Evolutionary conservation across 1,140 invertebrate species (phyloP).

Genomic region (Drosophila elegans): DNA sequence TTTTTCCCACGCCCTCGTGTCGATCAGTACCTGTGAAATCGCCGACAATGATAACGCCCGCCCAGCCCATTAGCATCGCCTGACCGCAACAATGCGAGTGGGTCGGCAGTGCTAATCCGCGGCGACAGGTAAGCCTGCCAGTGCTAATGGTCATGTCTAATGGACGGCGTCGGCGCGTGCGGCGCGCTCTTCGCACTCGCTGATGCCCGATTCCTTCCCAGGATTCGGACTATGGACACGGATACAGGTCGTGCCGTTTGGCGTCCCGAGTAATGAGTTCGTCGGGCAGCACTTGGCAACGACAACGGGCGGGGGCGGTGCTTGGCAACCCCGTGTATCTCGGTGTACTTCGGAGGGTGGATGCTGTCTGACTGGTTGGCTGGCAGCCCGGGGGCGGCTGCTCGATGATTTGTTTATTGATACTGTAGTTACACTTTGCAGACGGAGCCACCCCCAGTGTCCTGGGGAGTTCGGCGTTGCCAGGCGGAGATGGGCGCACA

Average conservation of each 20-base stretch:
- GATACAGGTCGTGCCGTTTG: constrained; percentile 44
- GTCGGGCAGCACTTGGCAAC: constrained; percentile 62
- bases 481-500: constrained; percentile 45
- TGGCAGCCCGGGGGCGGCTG: constrained; percentile 31
- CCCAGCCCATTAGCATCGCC: constrained; percentile 43
- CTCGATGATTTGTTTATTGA: constrained; percentile 70
- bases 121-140: constrained; percentile 72
- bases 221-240: constrained; percentile 12
- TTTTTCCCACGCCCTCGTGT: constrained; percentile 14
- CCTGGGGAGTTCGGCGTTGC: constrained; percentile 31
- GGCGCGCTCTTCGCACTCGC: constrained; percentile 7
- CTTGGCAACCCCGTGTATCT: constrained; percentile 53
- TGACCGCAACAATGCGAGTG: constrained; percentile 60
- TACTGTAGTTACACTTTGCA: constrained; percentile 65
- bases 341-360: constrained; percentile 46
- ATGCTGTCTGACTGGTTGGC: constrained; percentile 65
- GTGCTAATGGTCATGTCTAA: constrained; percentile 69
- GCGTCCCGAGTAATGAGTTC: constrained; percentile 70
- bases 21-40: constrained; percentile 30
- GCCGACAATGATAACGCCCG: constrained; percentile 20
- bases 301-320: constrained; percentile 54
- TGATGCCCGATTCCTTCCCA: not conserved
- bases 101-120: constrained; percentile 54
- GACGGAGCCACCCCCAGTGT: constrained; percentile 50
- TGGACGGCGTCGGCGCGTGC: constrained; percentile 41